These are phyloP conservation scores for Salticus scenicus DNA, from an alignment of 2,888 invertebrate genomes.

Conservation along the genomic window DNA sequence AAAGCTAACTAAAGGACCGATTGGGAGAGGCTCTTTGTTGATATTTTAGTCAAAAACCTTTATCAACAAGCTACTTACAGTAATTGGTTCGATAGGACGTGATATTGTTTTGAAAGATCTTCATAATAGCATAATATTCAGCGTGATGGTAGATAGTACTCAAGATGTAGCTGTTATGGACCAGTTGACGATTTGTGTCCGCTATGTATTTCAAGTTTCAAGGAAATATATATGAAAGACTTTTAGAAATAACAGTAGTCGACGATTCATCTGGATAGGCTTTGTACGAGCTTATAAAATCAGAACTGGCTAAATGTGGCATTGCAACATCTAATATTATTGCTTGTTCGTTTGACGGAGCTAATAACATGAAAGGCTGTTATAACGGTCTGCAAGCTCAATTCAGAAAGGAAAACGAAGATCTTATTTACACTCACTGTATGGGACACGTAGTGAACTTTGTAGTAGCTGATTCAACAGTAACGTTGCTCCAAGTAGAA, in stretches of 20 bases:
- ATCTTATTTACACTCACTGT: slow-evolving; percentile 13
- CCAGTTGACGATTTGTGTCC: neutral
- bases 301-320: slow-evolving; percentile 3
- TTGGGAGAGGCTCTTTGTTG: too few relatives aligned
- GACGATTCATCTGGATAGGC: neutral
- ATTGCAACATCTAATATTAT: neutral
- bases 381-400: slow-evolving; percentile 2
- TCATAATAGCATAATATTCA: neutral
- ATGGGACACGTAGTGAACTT: neutral
- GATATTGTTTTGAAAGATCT: neutral
- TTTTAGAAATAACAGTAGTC: slow-evolving; percentile 5
- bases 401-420: slow-evolving; percentile 4
- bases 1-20: too few relatives aligned
- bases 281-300: slow-evolving; percentile 13
- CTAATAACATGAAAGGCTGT: slow-evolving; percentile 6
- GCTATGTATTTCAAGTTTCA: slow-evolving; percentile 6
- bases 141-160: neutral
- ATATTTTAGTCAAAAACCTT: neutral
- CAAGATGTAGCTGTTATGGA: slow-evolving; percentile 24
- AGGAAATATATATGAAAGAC: neutral
- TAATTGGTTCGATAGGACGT: neutral
- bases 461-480: slow-evolving; percentile 3
- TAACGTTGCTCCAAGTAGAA: neutral
- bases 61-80: neutral
- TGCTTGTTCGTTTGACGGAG: neutral